These are phyloP conservation scores for Eumacrocentrus americanus DNA, from an alignment of 2,888 invertebrate species.

Conservation along the genomic window DNA sequence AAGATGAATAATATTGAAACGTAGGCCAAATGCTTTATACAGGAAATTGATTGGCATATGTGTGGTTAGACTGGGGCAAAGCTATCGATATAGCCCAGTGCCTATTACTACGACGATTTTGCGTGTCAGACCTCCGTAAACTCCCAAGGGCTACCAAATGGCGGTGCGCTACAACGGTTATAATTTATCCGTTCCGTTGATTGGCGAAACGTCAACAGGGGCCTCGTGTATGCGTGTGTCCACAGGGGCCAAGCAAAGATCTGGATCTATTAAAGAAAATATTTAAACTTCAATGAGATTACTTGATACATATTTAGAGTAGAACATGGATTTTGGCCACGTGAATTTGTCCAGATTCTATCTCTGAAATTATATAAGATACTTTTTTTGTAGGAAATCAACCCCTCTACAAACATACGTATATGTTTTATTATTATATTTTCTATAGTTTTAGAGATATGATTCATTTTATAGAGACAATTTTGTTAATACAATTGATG, in stretches of 20 bases:
- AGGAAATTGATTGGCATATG: slow-evolving; percentile 11
- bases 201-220: slow-evolving; percentile 37
- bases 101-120: slow-evolving; percentile 38
- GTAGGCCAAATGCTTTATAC: slow-evolving; percentile 6
- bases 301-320: not conserved
- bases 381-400: no score
- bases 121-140: slow-evolving; percentile 40
- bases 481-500: no score
- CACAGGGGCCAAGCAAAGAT: not conserved
- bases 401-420: no score
- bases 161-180: slow-evolving; percentile 31
- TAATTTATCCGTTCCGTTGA: slow-evolving; percentile 47
- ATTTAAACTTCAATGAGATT: no score
- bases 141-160: slow-evolving; percentile 34
- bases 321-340: no score
- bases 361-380: no score
- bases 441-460: no score
- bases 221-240: not conserved
- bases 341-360: no score
- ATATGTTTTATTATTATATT: no score
- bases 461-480: not conserved
- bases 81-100: slow-evolving; percentile 23
- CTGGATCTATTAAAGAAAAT: no score
- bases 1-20: slow-evolving; percentile 3
- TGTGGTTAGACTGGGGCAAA: not conserved